Conservation (phyloP, 2,797 vertebrate species). For the Halcyon smyrnensis region DNA sequence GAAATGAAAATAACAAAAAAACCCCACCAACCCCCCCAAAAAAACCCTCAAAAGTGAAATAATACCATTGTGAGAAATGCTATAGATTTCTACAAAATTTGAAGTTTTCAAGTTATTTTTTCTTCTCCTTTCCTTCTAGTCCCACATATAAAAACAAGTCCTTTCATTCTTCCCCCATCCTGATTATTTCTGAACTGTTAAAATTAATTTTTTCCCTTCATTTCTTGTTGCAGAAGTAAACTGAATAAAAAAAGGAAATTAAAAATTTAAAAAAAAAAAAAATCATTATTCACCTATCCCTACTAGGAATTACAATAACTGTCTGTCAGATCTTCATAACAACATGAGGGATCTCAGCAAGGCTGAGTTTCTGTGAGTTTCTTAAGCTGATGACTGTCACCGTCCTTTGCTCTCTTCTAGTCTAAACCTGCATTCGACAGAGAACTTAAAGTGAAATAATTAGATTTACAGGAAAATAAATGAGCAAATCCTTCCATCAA, state of each 20-base stretch:
- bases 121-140: neutral
- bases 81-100: neutral
- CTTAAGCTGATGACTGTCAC: constrained; percentile 14
- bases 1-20: neutral
- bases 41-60: neutral
- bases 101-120: neutral
- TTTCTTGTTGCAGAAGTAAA: constrained; percentile 14
- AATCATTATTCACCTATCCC: neutral
- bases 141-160: neutral
- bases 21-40: neutral
- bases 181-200: neutral
- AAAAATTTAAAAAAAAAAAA: too few species aligned
- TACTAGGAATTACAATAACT: constrained; percentile 46
- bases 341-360: constrained; percentile 49
- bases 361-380: constrained; percentile 9
- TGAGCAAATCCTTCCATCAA: neutral
- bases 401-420: constrained; percentile 23
- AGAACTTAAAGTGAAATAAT: constrained; percentile 15
- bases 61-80: neutral
- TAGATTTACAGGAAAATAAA: constrained; percentile 15
- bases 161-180: neutral
- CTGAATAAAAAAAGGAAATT: neutral
- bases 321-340: constrained; percentile 47
- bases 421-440: constrained; percentile 38
- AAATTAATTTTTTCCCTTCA: neutral